Evolutionary conservation across 2,888 invertebrate species (phyloP), one percentile per base, ranked within the genome.

Genomic region (Eupithecia inturbata): DNA sequence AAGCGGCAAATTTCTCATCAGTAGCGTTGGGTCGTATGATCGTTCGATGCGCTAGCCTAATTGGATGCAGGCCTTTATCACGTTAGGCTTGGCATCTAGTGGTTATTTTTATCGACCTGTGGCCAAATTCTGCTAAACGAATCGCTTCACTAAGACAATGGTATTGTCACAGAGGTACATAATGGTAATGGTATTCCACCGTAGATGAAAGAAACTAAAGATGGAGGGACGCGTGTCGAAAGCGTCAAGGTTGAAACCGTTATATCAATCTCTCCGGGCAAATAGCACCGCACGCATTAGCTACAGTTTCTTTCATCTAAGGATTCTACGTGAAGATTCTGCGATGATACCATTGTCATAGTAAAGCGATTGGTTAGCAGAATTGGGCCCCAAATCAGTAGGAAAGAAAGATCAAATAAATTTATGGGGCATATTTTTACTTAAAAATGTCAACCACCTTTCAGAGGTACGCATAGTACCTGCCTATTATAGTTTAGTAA

Each of bases 1-100:
- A 90, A 86, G 91, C 91, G 88, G 89, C 79, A 92, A 92, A 92
- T 92, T 92, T 92, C 91, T 89, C 93, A 92, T 93, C 88, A 84
- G 78, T 69, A 80, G 84, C 83, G 85, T 76, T 79, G 82, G 81
- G 73, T 85, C 86, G 87, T 83, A 78, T 82, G 83, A 85, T 86
- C 68, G 81, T 63, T 68, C 77, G 76, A 75, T 79, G 82, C 76
- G 79, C 75, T 66, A 73, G 68, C 63, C 49, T 75, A 75, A 75
- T 75, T 75, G 72, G 67, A 75, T 70, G 68, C 67, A 72, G 60
- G 62, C 31, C 33, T 67, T 39, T 39, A 62, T 62, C 9, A 62
- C 62, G 62, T 62, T 62, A 57, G 26, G 57, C 26, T 57, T 57
- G 57, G 57, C 57, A 12, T 12, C 12, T 57, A 26, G 26, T 4